These are phyloP conservation scores for Perdita meconis DNA, from an alignment of 2,888 invertebrate species.

Conservation along the genomic window DNA sequence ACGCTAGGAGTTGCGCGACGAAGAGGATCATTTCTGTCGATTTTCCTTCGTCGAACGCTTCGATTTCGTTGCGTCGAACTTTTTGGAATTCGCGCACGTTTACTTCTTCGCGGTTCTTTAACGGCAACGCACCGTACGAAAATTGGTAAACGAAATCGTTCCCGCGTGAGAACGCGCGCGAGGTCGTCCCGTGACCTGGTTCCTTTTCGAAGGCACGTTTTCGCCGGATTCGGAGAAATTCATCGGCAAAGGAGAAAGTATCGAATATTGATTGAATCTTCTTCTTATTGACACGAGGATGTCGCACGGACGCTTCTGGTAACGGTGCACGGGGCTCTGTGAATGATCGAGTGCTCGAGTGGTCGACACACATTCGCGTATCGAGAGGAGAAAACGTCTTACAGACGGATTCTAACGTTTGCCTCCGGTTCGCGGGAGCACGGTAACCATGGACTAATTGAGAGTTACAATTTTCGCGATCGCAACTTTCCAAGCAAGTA, in stretches of 20 bases:
- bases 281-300: constrained; percentile 36
- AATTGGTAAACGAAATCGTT: constrained; percentile 1
- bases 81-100: background rate
- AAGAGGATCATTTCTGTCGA: no score
- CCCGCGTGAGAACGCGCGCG: background rate
- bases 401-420: constrained; percentile 34
- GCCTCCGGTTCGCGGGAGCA: constrained; percentile 8
- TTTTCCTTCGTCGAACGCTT: no score
- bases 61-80: no score
- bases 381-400: constrained; percentile 51
- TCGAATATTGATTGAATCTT: constrained; percentile 48
- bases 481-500: no score
- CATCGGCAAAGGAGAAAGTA: constrained; percentile 51
- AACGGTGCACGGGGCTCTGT: constrained; percentile 32
- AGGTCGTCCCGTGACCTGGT: constrained; percentile 33
- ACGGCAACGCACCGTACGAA: background rate
- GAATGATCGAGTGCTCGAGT: constrained; percentile 24
- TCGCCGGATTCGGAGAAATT: constrained; percentile 53
- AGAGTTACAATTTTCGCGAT: background rate
- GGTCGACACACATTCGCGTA: constrained; percentile 51
- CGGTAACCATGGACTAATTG: constrained; percentile 11
- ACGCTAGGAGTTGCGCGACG: no score
- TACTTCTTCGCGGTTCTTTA: background rate
- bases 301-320: constrained; percentile 9
- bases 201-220: constrained; percentile 28